These are phyloP conservation scores for Oreortyx pictus DNA, from an alignment of 2,797 vertebrate genomes.

Conservation along the genomic window DNA sequence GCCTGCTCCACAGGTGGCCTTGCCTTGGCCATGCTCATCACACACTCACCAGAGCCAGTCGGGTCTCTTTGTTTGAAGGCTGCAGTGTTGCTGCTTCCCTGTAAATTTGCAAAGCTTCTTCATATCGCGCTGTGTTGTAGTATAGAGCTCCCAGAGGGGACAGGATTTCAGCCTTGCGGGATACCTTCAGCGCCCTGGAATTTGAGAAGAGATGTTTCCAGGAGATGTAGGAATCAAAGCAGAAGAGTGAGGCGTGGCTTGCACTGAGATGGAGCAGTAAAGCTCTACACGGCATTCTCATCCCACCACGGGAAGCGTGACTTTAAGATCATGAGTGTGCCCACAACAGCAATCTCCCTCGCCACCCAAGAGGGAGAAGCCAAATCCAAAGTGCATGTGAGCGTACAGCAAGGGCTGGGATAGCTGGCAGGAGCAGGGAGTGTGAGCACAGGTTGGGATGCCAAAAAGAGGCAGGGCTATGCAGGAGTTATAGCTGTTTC, in stretches of 20 bases:
- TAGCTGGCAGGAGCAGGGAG: not conserved
- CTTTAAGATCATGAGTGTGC: rapidly evolving
- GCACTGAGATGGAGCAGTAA: not conserved
- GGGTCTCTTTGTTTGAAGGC: conserved; percentile 87
- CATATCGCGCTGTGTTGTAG: conserved; percentile 93
- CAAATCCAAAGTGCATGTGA: rapidly evolving
- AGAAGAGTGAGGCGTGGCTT: rapidly evolving
- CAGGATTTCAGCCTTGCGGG: conserved; percentile 88
- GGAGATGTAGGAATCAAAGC: not conserved
- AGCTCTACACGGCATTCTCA: not conserved
- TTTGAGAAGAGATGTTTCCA: not conserved
- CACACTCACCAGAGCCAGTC: conserved; percentile 89
- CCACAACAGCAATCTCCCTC: not conserved
- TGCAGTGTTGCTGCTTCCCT: conserved; percentile 86
- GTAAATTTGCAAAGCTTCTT: conserved; percentile 92
- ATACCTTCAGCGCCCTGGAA: conserved; percentile 89
- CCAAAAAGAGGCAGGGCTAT: not conserved
- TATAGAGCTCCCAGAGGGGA: conserved; percentile 93
- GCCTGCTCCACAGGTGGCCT: rapidly evolving
- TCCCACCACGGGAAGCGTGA: not conserved
- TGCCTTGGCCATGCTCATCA: rapidly evolving
- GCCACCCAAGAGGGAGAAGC: not conserved
- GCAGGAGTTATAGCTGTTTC: not conserved
- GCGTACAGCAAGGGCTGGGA: not conserved
- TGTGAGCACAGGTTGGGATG: not conserved